Conservation (phyloP, 2,797 vertebrate species). For the Acropternis orthonyx region DNA sequence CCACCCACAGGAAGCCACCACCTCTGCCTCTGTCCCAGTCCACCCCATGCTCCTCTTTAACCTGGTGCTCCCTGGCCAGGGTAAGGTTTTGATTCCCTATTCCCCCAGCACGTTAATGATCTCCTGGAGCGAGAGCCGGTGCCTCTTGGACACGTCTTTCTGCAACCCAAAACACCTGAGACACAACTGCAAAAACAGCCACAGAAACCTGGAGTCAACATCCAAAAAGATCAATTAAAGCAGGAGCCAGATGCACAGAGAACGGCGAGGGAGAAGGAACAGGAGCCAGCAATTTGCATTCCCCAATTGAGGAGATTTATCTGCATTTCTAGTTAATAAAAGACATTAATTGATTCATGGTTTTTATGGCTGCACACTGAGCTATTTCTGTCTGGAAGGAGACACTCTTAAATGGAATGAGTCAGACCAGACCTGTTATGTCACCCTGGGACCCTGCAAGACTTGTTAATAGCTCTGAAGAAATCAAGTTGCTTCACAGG, state of each 20-base stretch:
- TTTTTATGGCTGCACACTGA: slow-evolving; percentile 33
- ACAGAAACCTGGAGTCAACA: not conserved
- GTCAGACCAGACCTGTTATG: slow-evolving; percentile 53
- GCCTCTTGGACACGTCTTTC: not conserved
- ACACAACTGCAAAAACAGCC: not conserved
- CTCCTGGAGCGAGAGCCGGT: not conserved
- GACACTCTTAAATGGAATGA: slow-evolving; percentile 53
- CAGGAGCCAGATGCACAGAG: not conserved
- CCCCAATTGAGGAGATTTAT: not conserved
- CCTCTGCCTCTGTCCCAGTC: not conserved
- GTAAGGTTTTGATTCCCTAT: not conserved
- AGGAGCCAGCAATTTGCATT: not conserved
- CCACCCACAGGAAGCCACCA: not conserved
- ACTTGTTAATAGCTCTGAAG: slow-evolving; percentile 49
- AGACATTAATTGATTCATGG: slow-evolving; percentile 47
- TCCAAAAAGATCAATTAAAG: not conserved
- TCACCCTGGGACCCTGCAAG: slow-evolving; percentile 56
- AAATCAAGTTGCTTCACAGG: slow-evolving; percentile 34
- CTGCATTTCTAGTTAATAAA: slow-evolving; percentile 58
- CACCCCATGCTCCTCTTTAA: not conserved
- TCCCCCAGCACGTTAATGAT: not conserved
- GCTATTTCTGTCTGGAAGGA: slow-evolving; percentile 58
- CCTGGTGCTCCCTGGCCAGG: not conserved
- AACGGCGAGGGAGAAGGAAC: not conserved
- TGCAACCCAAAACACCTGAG: not conserved